Percentiles rank a stretch among this genome's conserved stretches.
Evolutionary conservation across 2,888 invertebrate species (phyloP).

Genomic region (Mongoloraphidia duomilia): DNA sequence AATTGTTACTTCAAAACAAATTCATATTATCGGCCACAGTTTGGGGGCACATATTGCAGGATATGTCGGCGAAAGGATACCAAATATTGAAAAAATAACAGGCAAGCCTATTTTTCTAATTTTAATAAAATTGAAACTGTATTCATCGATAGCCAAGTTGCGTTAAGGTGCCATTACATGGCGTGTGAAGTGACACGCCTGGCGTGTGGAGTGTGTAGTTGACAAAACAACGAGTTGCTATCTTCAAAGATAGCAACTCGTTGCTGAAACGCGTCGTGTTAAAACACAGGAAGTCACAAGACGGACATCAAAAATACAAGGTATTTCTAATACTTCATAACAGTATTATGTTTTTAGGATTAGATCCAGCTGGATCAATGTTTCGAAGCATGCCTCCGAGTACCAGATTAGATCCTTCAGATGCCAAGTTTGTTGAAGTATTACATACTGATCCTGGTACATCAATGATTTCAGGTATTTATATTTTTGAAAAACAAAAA

Average conservation of each 20-base stretch:
- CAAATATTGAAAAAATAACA: constrained; percentile 7
- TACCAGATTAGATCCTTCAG: constrained; percentile 8
- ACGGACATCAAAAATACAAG: too few species aligned
- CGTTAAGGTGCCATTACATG: too few species aligned
- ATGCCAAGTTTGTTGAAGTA: constrained; percentile 10
- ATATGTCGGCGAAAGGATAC: constrained; percentile 8
- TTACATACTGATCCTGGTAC: constrained; percentile 8
- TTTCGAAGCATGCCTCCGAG: constrained; percentile 9
- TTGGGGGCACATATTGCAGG: constrained; percentile 9
- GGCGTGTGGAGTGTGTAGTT: too few species aligned
- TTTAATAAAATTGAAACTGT: background rate
- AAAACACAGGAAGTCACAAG: too few species aligned
- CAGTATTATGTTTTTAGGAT: constrained; percentile 1
- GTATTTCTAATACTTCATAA: too few species aligned
- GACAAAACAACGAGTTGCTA: too few species aligned
- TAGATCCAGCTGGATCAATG: constrained; percentile 10
- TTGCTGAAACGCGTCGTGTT: too few species aligned
- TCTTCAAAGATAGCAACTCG: too few species aligned
- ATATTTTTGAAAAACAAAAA: too few species aligned
- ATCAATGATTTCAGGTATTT: too few species aligned
- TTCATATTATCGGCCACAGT: constrained; percentile 10
- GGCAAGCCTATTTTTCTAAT: constrained; percentile 1
- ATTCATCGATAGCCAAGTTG: too few species aligned
- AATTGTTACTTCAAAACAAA: background rate
- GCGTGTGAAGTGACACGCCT: too few species aligned